Evolutionary conservation across 1,140 invertebrate genomes (phyloP).

Genomic region (Trinorchestia longiramus): DNA sequence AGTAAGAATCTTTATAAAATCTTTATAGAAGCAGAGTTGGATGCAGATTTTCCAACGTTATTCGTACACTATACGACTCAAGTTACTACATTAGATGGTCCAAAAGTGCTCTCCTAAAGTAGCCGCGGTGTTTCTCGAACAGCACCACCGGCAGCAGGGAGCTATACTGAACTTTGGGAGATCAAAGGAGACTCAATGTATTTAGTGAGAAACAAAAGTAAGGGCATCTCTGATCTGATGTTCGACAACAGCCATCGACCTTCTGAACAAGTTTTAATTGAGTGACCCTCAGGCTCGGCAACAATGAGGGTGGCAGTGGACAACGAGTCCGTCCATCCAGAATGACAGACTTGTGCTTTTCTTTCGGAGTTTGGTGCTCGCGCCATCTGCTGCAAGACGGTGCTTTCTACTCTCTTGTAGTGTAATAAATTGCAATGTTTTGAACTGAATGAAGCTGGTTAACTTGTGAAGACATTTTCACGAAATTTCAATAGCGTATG

Average conservation of each 20-base stretch:
- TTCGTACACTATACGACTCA: not conserved
- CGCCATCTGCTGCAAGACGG: not conserved
- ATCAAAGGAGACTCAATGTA: not conserved
- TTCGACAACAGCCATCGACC: conserved; percentile 23
- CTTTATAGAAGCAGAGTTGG: not conserved
- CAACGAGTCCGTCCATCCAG: not conserved
- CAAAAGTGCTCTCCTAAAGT: not conserved
- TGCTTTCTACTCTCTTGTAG: not conserved
- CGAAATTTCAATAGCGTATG: too few relatives aligned
- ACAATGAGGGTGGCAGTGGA: not conserved
- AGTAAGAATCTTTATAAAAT: not conserved
- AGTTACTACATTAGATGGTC: not conserved
- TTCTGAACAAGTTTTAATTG: conserved; percentile 29
- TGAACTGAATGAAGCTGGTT: too few relatives aligned
- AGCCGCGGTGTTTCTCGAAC: not conserved
- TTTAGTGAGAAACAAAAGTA: not conserved
- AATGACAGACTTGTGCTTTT: not conserved
- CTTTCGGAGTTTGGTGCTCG: not conserved
- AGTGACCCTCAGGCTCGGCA: not conserved
- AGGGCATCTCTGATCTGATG: conserved; percentile 31
- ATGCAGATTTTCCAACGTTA: not conserved
- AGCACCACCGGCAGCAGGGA: not conserved
- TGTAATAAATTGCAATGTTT: too few relatives aligned
- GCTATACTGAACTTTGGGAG: not conserved
- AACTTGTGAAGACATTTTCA: too few relatives aligned